Base-by-base conservation (phyloP, 2,797 vertebrate genomes). In the Acanthornis magna region DNA sequence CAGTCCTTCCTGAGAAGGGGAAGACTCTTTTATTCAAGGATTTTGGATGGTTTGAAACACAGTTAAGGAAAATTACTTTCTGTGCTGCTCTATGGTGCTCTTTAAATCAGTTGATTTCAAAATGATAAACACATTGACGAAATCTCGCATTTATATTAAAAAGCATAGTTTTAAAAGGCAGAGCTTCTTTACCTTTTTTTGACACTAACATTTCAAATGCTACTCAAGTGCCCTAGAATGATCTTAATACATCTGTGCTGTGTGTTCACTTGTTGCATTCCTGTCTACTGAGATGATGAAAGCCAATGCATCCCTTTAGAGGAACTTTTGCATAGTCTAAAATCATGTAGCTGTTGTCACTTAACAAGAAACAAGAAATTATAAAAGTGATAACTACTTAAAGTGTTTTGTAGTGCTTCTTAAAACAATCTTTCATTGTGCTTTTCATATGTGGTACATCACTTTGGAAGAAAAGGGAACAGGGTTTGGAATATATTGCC, bases 371-470 rank as follows among this genome's bases (percentile, higher is more conserved):
- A 29, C 4, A 74, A 43, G 36, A 61, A 74, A 85, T 48, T 2
- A 42, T 45, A 27, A 26, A 87, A 83, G 48, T 30, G 7, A 26
- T 47, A 48, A 10, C n/a, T 54, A 11, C 2, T 0, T 76, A 5
- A 53, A 17, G 4, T 32, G 10, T 76, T 53, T 62, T 75, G 8
- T 50, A 48, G 7, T 42, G 7, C 36, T 74, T 67, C 65, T 48
- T 79, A 47, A 54, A 78, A 38, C 53, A 25, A 40, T 20, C 10
- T 29, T 72, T 20, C 36, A 1, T 26, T 61, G 15, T 38, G 62
- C 65, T 91, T 57, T 88, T 65, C 4, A 36, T 21, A 20, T 0
- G 0, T 6, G 1, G 13, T 66, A 27, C 8, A 4, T 50, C 36
- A 20, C 30, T 19, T 72, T 45, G 42, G 34, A 43, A 67, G 55